These are phyloP conservation scores for Rhopalosiphum nymphaeae DNA, from an alignment of 2,888 invertebrate genomes.

Conservation along the genomic window DNA sequence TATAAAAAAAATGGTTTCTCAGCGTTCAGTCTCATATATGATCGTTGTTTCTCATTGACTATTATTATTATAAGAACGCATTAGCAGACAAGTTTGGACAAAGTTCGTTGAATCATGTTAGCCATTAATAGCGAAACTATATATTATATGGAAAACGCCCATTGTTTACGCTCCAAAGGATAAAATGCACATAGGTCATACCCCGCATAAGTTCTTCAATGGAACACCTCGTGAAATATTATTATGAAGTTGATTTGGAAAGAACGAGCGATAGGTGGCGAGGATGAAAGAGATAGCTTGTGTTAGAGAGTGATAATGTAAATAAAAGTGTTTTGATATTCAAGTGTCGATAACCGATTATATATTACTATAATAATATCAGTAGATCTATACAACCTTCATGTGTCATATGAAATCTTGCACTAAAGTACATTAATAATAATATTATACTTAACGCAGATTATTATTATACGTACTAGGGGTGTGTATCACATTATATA, in stretches of 20 bases:
- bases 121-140: slow-evolving; percentile 25
- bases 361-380: neutral
- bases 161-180: slow-evolving; percentile 24
- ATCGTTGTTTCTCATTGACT: neutral
- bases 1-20: slow-evolving; percentile 9
- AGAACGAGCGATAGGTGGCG: neutral
- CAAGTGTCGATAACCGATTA: neutral
- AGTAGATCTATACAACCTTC: neutral
- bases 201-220: neutral
- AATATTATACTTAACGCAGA: neutral
- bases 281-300: neutral
- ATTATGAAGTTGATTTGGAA: slow-evolving; percentile 36
- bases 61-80: slow-evolving; percentile 12
- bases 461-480: neutral
- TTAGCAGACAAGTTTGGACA: slow-evolving; percentile 14
- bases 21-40: neutral
- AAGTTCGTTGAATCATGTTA: slow-evolving; percentile 30
- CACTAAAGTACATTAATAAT: neutral
- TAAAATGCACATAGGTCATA: slow-evolving; percentile 16
- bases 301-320: neutral
- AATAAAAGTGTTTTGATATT: neutral
- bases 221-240: neutral
- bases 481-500: neutral
- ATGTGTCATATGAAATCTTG: neutral
- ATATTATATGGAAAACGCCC: neutral